Evolutionary conservation across 2,113 vertebrate genomes (phyloP), one percentile per base, ranked within the genome.

Genomic region (Semicossyphus pulcher): DNA sequence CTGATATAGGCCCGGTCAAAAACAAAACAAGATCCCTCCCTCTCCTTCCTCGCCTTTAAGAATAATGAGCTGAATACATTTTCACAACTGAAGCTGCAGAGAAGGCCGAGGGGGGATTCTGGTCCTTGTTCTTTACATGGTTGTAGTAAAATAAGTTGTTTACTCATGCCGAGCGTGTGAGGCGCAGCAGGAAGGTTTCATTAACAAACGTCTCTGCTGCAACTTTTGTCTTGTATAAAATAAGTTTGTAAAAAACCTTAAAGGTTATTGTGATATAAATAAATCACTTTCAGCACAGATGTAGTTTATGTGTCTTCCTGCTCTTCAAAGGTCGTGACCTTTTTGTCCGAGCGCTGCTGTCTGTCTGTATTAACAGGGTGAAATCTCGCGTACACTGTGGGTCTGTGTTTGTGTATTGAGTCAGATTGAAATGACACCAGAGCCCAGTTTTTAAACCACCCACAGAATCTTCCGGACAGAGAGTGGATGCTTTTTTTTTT

Each of bases 11-110:
- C 25, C 31, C 5, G 9, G 42, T 72, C 11, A 29, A 23, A 34
- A 41, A 29, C 47, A 29, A 51, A 72, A 4, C n/a, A 48, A 16
- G 1, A 28, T 20, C 11, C 45, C 34, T 61, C n/a, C 31, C 26
- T 64, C 72, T 82, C 36, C 36, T 18, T 6, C 1, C 16, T 29
- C n/a, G n/a, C n/a, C n/a, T 11, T 45, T 31, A 41, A 59, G 11
- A 57, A 45, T 73, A 81, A 78, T 63, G 62, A 81, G 63, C 26
- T 28, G 60, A 59, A 58, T 25, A 31, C 21, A 14, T 78, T 45
- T 60, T 0, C 36, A 44, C 37, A 10, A 44, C 51, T 41, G 32
- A 34, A 34, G 10, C 32, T 9, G 5, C 32, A 34, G 4, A 18
- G 16, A 41, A 18, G 39, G 39, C 39, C 18, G 39, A 41, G 39